Percentiles rank a stretch among this genome's conserved stretches.
Evolutionary conservation across 2,797 vertebrate genomes (phyloP).

Genomic region (Tragopan temminckii): DNA sequence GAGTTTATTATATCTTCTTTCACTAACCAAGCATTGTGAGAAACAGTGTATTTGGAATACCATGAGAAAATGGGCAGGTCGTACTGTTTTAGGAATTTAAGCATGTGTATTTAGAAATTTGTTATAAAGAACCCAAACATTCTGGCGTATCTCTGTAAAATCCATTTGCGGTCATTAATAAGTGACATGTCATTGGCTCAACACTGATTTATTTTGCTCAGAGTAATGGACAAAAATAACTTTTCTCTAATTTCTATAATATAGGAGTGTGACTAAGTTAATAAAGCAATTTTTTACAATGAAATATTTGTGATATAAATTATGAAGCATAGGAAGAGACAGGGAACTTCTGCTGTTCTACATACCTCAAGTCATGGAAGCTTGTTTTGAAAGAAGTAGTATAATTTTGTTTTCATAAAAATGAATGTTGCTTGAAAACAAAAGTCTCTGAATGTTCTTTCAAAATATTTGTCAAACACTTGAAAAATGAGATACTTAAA

Average conservation of each 20-base stretch:
- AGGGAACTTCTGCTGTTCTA: background rate
- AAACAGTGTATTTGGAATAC: background rate
- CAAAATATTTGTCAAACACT: background rate
- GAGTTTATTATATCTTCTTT: background rate
- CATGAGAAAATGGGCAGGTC: background rate
- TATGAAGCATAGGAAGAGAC: background rate
- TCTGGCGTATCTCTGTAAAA: background rate
- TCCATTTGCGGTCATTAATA: background rate
- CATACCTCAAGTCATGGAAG: background rate
- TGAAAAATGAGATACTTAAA: background rate
- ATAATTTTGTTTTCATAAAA: background rate
- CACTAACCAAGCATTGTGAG: background rate
- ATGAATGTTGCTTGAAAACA: background rate
- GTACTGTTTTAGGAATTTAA: background rate
- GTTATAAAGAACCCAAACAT: background rate
- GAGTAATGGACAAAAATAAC: background rate
- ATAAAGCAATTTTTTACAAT: background rate
- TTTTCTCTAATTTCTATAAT: background rate
- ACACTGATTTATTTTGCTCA: background rate
- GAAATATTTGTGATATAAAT: background rate
- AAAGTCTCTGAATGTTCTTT: background rate
- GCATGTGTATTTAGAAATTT: background rate
- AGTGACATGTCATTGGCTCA: background rate
- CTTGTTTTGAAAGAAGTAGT: background rate
- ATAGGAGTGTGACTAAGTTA: background rate